Evolutionary conservation across 2,888 invertebrate genomes (phyloP).

Genomic region (Apotomis capreana): DNA sequence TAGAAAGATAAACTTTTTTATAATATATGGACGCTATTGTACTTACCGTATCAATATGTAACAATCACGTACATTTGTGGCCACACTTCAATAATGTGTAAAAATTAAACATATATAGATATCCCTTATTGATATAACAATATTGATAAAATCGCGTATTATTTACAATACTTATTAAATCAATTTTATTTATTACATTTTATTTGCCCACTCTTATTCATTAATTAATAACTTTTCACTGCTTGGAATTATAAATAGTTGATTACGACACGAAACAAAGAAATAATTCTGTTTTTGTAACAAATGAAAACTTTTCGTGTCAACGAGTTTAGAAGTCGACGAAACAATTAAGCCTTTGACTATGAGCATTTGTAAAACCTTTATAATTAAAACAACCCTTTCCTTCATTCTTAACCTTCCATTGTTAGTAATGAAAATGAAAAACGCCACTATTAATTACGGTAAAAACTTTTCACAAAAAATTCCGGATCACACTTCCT

Average conservation of each 20-base stretch:
- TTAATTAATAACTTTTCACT: too few relatives aligned
- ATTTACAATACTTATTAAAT: too few relatives aligned
- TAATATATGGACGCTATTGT: too few relatives aligned
- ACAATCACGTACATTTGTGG: too few relatives aligned
- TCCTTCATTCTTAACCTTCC: conserved; percentile 11
- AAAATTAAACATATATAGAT: too few relatives aligned
- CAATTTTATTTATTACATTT: too few relatives aligned
- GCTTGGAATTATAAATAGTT: not conserved
- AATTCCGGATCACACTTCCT: not conserved
- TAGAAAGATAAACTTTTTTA: too few relatives aligned
- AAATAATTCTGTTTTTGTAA: not conserved
- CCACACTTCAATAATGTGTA: too few relatives aligned
- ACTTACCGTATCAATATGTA: too few relatives aligned
- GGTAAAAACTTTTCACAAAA: not conserved
- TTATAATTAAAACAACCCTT: conserved; percentile 10
- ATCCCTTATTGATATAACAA: too few relatives aligned
- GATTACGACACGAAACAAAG: not conserved
- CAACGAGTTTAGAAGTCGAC: conserved; percentile 17
- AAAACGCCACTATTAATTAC: not conserved
- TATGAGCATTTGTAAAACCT: conserved; percentile 16
- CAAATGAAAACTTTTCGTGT: conserved; percentile 28
- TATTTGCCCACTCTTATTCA: too few relatives aligned
- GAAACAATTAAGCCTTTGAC: conserved; percentile 28
- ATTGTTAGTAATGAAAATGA: not conserved
- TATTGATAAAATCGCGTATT: too few relatives aligned